Evolutionary conservation across 92 coral and sea anemone species (phyloP), one percentile per base, ranked within the genome.

Genomic region (Nematostella vectensis): DNA sequence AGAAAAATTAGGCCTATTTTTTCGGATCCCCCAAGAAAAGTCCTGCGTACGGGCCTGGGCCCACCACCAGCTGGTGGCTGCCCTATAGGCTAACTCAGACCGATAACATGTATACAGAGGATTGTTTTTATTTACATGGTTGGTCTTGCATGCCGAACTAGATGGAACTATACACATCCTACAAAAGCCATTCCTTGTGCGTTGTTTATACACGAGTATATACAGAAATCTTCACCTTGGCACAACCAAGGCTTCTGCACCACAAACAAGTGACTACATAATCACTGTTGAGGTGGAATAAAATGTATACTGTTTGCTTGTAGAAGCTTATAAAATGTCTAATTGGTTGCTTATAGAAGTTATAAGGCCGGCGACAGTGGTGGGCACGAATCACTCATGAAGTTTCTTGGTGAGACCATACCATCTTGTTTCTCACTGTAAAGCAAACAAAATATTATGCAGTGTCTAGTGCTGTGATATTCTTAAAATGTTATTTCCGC

Each of bases 391-490:
- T 82, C 94, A 48, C 88, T 87, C 89, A 86, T 77, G 72, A 89
- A 89, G 58, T 89, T 86, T 24, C 88, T 70, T 37, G 97, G 95
- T 2, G 87, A 87, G 15, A 89, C 87, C 78, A 85, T 72, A 15
- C 97, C 97, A 55, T 85, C 85, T 71, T 89, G 97, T 49, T 89
- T 89, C 62, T 89, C 97, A 24, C 97, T 89, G 70, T 42, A 83
- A 83, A 10, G 31, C 47, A 52, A 59, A 48, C 18, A 25, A 28
- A 50, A 37, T 26, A 6, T 33, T 6, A 15, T 25, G 3, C 8
- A 33, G 40, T 6, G 15, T 0, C 1, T 11, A 27, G 4, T 39
- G 39, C 19, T 37, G 24, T 20, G 28, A 3, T 3, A 2, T 49
- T 21, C 15, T 1, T 15, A 49, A 15, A 49, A 21, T 18, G 48